Base-by-base conservation (phyloP, 2,797 vertebrate species). In the Muscicapa striata region DNA sequence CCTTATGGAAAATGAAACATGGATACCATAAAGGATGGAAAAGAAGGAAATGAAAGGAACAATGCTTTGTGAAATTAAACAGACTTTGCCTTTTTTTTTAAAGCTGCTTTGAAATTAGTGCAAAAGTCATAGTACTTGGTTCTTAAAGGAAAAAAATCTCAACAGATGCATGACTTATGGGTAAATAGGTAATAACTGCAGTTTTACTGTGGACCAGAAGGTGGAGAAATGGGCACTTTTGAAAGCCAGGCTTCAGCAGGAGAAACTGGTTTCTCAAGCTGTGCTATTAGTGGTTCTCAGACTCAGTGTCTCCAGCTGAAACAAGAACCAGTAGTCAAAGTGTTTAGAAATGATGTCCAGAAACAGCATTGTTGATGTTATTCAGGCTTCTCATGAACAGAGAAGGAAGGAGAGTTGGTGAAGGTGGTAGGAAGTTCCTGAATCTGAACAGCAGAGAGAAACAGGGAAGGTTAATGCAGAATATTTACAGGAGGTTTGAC, bases 231-330 rank as follows among this genome's bases (percentile, higher is more conserved):
- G 27, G 23, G 1, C 17, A 18, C 40, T 91, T 90, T 11, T n/a
- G 57, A 86, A 82, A n/a, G 23, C 54, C 22, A 38, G 26, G 16
- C 51, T 89, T 64, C 55, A 72, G 21, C 76, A 55, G 59, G 91
- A 86, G 83, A 69, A 75, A 69, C 85, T 48, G 70, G 88, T 84
- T 95, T 91, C 67, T 76, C 62, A 34, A n/a, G 46, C 38, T 84
- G 48, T 45, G 34, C 19, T 62, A 6, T 58, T 58, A 46, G 34
- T 81, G 32, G 10, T 73, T 88, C 58, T 84, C 62, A 84, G 51
- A 32, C 61, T 84, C 8, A 15, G 22, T 43, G 61, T 58, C 61
- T 89, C 45, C 77, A 79, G 46, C 36, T 38, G 74, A 57, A 91
- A 66, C 29, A 69, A 48, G 46, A 70, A 46, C 45, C 34, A 66